A percentile compares a stretch with the other conserved stretches of the same genome.
phyloP scores from a whole-genome alignment of 2,888 invertebrate species.

The Odontothrips loti region DNA sequence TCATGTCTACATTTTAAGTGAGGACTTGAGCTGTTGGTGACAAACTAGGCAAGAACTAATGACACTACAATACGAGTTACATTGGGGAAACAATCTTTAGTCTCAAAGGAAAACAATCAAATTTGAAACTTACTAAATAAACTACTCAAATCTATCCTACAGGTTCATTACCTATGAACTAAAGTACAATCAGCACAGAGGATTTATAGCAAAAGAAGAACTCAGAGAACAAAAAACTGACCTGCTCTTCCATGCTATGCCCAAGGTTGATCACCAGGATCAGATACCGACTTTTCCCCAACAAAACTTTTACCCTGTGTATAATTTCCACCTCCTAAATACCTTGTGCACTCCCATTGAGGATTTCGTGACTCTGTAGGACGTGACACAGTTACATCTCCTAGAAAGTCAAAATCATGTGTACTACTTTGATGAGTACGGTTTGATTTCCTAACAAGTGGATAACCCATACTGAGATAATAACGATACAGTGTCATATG shows the following conservation, averaged over 20 bases:
- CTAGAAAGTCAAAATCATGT: background rate
- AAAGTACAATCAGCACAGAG: background rate
- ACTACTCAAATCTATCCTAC: background rate
- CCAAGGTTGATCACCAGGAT: background rate
- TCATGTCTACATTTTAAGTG: too few species aligned
- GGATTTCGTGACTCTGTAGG: background rate
- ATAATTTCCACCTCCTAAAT: background rate
- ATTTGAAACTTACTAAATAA: background rate
- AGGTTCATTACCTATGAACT: background rate
- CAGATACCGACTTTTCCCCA: background rate
- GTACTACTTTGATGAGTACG: background rate
- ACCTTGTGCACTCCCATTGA: background rate
- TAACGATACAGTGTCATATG: slow-evolving; percentile 34
- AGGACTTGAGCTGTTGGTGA: too few species aligned
- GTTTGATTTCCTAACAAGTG: slow-evolving; percentile 25
- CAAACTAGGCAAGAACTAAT: too few species aligned
- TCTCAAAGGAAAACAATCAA: background rate
- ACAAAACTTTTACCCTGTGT: background rate
- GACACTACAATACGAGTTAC: too few species aligned
- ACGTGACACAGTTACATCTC: background rate
- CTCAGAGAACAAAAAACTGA: too few species aligned
- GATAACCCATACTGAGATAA: slow-evolving; percentile 34
- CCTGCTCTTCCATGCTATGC: background rate
- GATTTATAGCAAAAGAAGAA: background rate
- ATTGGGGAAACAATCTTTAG: too few species aligned